Percentiles rank a stretch among this genome's conserved stretches.
Evolutionary conservation across 2,797 vertebrate species (phyloP).

Genomic region (Arnoldichthys spilopterus): DNA sequence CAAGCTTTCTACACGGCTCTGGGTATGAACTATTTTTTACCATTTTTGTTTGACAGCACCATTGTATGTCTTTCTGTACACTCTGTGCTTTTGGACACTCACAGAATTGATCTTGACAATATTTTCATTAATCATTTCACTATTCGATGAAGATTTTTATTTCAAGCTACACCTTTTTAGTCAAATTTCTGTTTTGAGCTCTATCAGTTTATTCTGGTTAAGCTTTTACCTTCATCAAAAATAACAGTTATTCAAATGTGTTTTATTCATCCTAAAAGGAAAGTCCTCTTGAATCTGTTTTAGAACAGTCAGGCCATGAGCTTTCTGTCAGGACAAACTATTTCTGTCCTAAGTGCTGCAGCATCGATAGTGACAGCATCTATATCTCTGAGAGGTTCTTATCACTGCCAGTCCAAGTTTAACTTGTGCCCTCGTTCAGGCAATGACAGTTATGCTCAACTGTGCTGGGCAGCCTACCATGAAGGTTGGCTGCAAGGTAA

Average conservation of each 20-base stretch:
- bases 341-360: constrained; percentile 29
- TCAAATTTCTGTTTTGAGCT: not conserved
- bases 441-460: constrained; percentile 47
- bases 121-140: not conserved
- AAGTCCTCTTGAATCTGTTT: not conserved
- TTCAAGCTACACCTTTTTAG: not conserved
- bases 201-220: no score
- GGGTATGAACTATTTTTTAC: not conserved
- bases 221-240: not conserved
- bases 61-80: not conserved
- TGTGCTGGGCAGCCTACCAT: constrained; percentile 14
- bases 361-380: constrained; percentile 30
- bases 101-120: not conserved
- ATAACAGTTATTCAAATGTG: not conserved
- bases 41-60: not conserved
- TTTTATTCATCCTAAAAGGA: not conserved
- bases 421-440: constrained; percentile 47
- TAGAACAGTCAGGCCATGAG: not conserved
- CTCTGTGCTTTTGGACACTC: not conserved
- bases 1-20: not conserved
- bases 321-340: constrained; percentile 17
- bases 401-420: constrained; percentile 42
- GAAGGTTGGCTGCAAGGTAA: constrained; percentile 28
- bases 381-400: constrained; percentile 36
- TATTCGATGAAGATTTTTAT: not conserved